These are phyloP conservation scores for Cyprinodon variegatus DNA, from an alignment of 2,113 vertebrate genomes.

Conservation along the genomic window DNA sequence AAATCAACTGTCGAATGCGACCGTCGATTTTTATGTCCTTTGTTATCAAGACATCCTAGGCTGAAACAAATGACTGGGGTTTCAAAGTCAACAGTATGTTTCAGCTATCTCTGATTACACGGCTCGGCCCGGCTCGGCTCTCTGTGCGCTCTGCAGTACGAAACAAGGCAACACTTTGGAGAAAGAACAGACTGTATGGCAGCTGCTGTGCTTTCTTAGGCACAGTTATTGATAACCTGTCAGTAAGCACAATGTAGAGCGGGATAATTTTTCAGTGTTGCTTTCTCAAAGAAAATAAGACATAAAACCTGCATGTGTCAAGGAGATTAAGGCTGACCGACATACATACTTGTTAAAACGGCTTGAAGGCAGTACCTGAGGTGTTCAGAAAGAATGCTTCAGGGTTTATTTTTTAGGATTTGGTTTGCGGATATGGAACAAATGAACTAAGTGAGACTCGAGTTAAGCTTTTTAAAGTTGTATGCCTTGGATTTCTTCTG, in stretches of 20 bases:
- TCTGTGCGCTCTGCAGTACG: slow-evolving; percentile 30
- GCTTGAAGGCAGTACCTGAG: background rate
- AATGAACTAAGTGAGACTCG: background rate
- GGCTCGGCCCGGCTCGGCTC: slow-evolving; percentile 10
- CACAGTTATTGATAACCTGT: slow-evolving; percentile 45
- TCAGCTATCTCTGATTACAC: slow-evolving; percentile 39
- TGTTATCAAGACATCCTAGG: slow-evolving; percentile 45
- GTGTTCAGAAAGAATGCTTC: background rate
- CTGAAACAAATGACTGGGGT: slow-evolving; percentile 49
- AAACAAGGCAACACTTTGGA: slow-evolving; percentile 13
- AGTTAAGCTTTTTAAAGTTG: background rate
- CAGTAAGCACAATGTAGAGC: slow-evolving; percentile 20
- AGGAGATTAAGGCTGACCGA: background rate
- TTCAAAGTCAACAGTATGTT: slow-evolving; percentile 48
- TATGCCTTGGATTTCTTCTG: no score
- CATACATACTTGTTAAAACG: background rate
- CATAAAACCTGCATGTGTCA: background rate
- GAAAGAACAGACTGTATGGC: slow-evolving; percentile 37
- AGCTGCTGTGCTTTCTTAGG: slow-evolving; percentile 32
- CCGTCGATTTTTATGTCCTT: slow-evolving; percentile 48
- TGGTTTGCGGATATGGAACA: background rate
- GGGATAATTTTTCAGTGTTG: background rate
- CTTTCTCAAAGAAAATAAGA: slow-evolving; percentile 10
- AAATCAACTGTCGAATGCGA: slow-evolving; percentile 56
- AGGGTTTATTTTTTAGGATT: background rate